Conservation (phyloP, 2,113 vertebrate species). For the Scortum barcoo region DNA sequence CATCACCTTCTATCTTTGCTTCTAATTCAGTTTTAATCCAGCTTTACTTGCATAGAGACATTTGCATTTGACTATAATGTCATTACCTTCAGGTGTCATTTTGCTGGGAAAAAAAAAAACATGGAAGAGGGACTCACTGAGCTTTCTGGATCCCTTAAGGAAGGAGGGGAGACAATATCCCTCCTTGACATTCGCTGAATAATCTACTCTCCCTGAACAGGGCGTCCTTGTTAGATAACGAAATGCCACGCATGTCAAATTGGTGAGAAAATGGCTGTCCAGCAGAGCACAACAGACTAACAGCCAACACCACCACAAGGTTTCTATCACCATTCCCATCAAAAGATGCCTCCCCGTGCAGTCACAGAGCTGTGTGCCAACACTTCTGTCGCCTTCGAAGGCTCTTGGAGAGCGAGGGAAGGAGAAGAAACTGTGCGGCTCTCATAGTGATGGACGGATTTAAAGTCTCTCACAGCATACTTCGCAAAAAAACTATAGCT, state of each 20-base stretch:
- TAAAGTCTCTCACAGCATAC: slow-evolving; percentile 64
- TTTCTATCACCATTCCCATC: slow-evolving; percentile 63
- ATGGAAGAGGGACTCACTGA: slow-evolving; percentile 28
- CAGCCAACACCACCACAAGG: slow-evolving; percentile 55
- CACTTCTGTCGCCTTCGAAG: slow-evolving; percentile 40
- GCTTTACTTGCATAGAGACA: slow-evolving; percentile 22
- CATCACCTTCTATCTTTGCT: neutral
- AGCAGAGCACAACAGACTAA: slow-evolving; percentile 73
- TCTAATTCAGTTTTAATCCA: slow-evolving; percentile 45
- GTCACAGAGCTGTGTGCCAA: slow-evolving; percentile 35
- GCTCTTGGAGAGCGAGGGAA: slow-evolving; percentile 27
- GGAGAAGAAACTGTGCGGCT: slow-evolving; percentile 26
- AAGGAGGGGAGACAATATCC: slow-evolving; percentile 53
- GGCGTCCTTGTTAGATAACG: slow-evolving; percentile 74
- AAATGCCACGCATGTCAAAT: slow-evolving; percentile 83
- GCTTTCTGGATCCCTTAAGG: slow-evolving; percentile 49
- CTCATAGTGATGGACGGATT: slow-evolving; percentile 59
- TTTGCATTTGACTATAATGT: slow-evolving; percentile 53
- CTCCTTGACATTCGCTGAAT: slow-evolving; percentile 80
- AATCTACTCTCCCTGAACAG: slow-evolving; percentile 68
- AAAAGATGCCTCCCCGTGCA: slow-evolving; percentile 47
- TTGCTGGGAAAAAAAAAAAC: slow-evolving; percentile 34
- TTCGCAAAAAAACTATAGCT: slow-evolving; percentile 68
- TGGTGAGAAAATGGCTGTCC: slow-evolving; percentile 75
- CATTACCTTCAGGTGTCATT: slow-evolving; percentile 55